phyloP scores from a whole-genome alignment of 2,113 vertebrate species.

The Lepidothrix coronata region DNA sequence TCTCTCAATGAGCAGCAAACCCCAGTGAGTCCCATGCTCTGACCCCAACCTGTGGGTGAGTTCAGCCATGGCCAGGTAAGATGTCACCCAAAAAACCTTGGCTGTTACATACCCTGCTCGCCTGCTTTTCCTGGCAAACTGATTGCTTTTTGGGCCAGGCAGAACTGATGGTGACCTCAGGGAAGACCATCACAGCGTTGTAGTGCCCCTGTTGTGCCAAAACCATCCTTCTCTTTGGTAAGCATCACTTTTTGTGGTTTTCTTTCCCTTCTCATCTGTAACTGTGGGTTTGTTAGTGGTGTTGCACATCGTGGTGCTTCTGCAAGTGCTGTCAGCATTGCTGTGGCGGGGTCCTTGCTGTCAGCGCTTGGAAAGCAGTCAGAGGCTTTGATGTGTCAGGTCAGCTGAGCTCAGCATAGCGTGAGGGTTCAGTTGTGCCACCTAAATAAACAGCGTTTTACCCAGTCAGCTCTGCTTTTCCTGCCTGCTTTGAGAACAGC shows the following conservation, averaged over 20 bases:
- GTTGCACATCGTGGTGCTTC: fast-evolving
- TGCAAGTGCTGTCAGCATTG: background rate
- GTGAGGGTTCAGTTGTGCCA: background rate
- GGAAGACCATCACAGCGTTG: fast-evolving
- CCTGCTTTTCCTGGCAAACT: background rate
- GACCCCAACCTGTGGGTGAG: background rate
- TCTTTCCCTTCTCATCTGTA: background rate
- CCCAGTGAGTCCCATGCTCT: fast-evolving
- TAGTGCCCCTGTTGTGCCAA: background rate
- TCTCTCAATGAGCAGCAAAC: background rate
- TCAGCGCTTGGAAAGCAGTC: background rate
- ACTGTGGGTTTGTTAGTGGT: background rate
- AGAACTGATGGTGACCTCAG: background rate
- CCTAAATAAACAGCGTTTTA: background rate
- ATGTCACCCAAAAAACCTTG: background rate
- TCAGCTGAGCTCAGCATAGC: conserved; percentile 20
- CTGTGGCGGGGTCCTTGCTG: background rate
- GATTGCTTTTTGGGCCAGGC: background rate
- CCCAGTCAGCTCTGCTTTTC: background rate
- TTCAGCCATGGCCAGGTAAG: background rate
- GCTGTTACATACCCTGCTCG: background rate
- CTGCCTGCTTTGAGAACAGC: background rate
- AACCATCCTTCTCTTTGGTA: background rate
- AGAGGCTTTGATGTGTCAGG: conserved; percentile 31
- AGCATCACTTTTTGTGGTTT: background rate